Percentiles rank a stretch among this genome's conserved stretches.
phyloP scores from a whole-genome alignment of 1,140 invertebrate species.

The Drosophila mayri region DNA sequence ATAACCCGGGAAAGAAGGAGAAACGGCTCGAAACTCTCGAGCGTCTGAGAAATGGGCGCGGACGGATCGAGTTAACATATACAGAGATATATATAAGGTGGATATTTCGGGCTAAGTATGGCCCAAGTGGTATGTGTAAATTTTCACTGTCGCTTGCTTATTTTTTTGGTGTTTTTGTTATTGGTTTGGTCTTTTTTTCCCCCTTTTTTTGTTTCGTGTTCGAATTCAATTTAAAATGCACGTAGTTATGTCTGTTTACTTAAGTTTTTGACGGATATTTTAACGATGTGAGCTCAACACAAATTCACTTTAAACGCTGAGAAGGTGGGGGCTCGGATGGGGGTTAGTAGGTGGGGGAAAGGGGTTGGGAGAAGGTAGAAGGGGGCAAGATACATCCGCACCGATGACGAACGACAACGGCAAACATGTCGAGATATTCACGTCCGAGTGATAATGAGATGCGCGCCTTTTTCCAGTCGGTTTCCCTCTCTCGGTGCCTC shows the following conservation, averaged over 20 bases:
- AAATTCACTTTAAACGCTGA: constrained; percentile 83
- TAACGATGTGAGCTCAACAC: constrained; percentile 84
- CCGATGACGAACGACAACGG: constrained; percentile 73
- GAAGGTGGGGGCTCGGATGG: background rate
- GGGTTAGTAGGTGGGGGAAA: background rate
- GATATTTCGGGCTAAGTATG: constrained; percentile 52
- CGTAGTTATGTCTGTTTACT: constrained; percentile 84
- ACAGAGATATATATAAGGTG: constrained; percentile 15
- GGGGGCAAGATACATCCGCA: constrained; percentile 46
- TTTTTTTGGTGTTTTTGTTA: constrained; percentile 53
- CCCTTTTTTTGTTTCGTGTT: constrained; percentile 62
- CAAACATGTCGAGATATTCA: constrained; percentile 84
- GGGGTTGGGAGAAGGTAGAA: background rate
- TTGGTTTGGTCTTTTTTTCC: constrained; percentile 21
- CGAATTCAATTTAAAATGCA: constrained; percentile 84
- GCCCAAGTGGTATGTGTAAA: constrained; percentile 68
- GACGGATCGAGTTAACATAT: constrained; percentile 70
- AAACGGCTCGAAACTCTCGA: constrained; percentile 45
- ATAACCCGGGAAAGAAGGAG: constrained; percentile 55
- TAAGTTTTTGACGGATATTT: constrained; percentile 84
- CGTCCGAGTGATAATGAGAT: constrained; percentile 85
- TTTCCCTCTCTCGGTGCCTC: constrained; percentile 13
- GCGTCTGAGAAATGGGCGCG: constrained; percentile 68
- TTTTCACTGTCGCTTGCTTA: constrained; percentile 77
- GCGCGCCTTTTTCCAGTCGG: constrained; percentile 77